Conservation (phyloP, 1,140 invertebrate genomes). For the Rhyacophila brunnea region DNA sequence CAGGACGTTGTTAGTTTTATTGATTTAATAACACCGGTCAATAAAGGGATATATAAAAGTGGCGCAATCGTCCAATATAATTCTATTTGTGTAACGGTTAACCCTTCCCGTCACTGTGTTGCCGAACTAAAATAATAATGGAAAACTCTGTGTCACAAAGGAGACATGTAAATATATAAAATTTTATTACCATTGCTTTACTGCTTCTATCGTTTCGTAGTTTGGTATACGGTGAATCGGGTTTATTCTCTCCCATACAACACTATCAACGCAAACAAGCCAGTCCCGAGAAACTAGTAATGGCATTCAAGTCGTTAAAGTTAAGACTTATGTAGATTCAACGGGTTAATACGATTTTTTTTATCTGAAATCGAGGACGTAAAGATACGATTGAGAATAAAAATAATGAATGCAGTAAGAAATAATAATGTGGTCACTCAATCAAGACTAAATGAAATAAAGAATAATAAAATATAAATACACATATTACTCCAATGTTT, state of each 20-base stretch:
- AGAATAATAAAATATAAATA: no score
- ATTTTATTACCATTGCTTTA: slow-evolving; percentile 33
- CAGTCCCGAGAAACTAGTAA: slow-evolving; percentile 1
- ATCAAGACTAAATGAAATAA: no score
- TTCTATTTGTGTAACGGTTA: not conserved
- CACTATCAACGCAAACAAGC: slow-evolving; percentile 17
- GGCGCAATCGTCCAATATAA: no score
- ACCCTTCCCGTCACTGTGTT: slow-evolving; percentile 11
- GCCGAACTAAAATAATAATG: slow-evolving; percentile 32
- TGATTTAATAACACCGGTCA: no score
- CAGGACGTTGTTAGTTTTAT: no score
- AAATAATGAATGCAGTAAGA: no score
- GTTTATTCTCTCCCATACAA: slow-evolving; percentile 11
- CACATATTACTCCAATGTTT: no score
- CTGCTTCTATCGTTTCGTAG: slow-evolving; percentile 13
- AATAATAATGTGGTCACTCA: no score
- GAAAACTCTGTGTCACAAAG: slow-evolving; percentile 26
- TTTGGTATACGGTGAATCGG: not conserved
- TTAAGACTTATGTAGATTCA: not conserved
- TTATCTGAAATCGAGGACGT: no score
- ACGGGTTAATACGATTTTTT: no score
- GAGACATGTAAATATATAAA: slow-evolving; percentile 33
- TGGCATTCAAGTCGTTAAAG: slow-evolving; percentile 7
- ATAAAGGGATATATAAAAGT: no score
- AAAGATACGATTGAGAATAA: no score